Percentiles rank a stretch among this genome's conserved stretches.
Conservation (phyloP, 2,113 vertebrate species). For the Rhineura floridana region DNA sequence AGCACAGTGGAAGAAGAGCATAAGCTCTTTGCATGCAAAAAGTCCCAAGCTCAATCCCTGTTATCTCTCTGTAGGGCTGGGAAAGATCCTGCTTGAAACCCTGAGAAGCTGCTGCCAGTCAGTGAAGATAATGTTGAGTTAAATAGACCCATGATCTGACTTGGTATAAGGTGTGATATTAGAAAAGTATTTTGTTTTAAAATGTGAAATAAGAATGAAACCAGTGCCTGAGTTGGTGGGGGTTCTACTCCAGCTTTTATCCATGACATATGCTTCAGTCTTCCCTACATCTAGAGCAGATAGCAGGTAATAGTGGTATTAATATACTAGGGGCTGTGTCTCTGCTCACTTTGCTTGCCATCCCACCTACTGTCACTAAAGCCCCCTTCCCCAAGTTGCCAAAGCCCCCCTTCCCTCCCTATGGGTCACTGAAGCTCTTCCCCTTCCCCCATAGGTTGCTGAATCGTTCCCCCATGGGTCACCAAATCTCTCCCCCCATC, state of each 20-base stretch:
- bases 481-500: too few species aligned
- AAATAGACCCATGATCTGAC: not conserved
- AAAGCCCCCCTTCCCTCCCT: too few species aligned
- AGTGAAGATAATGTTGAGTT: not conserved
- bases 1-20: not conserved
- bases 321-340: too few species aligned
- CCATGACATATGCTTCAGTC: not conserved
- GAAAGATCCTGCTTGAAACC: not conserved
- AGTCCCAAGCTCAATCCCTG: not conserved
- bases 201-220: not conserved
- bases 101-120: not conserved
- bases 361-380: too few species aligned
- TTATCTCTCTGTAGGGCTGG: not conserved
- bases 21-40: not conserved
- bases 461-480: too few species aligned
- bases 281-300: not conserved
- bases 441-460: too few species aligned
- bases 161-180: not conserved
- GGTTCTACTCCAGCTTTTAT: not conserved
- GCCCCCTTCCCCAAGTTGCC: too few species aligned
- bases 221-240: not conserved
- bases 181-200: not conserved
- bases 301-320: not conserved
- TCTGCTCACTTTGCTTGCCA: too few species aligned
- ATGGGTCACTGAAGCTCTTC: too few species aligned